Conservation (phyloP, 2,113 vertebrate genomes). For the Microtus ochrogaster region DNA sequence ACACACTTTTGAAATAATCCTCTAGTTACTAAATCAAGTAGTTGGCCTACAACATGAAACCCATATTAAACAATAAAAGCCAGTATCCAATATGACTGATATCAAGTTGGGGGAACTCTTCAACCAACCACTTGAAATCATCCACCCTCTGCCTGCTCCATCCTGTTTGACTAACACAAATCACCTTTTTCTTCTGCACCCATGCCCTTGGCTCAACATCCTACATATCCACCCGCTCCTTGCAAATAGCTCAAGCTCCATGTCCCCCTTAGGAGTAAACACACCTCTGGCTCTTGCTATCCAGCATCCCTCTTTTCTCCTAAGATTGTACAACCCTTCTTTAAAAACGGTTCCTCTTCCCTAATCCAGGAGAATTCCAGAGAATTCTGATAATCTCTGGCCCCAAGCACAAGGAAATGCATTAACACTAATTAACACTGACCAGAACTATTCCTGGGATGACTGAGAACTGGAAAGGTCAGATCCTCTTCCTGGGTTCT, state of each 20-base stretch:
- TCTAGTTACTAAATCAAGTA: constrained; percentile 39
- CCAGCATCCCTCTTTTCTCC: background rate
- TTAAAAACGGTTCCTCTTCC: background rate
- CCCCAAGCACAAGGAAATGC: background rate
- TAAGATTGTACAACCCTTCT: background rate
- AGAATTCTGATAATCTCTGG: background rate
- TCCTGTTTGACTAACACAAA: background rate
- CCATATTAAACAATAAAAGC: constrained; percentile 34
- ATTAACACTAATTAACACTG: background rate
- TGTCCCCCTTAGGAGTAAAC: background rate
- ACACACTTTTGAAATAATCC: background rate
- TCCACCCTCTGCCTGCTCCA: background rate
- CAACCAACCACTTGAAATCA: background rate
- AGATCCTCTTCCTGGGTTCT: background rate
- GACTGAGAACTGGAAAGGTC: background rate
- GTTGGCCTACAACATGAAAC: constrained; percentile 13
- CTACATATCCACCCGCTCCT: background rate
- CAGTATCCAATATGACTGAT: background rate
- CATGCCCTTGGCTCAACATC: background rate
- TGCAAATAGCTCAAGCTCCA: background rate
- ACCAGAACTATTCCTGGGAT: background rate
- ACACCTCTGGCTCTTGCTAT: background rate
- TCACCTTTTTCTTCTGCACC: background rate
- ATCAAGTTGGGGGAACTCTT: background rate
- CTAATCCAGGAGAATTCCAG: background rate